phyloP scores from a whole-genome alignment of 2,888 invertebrate species.

The Yponomeuta malinellus region DNA sequence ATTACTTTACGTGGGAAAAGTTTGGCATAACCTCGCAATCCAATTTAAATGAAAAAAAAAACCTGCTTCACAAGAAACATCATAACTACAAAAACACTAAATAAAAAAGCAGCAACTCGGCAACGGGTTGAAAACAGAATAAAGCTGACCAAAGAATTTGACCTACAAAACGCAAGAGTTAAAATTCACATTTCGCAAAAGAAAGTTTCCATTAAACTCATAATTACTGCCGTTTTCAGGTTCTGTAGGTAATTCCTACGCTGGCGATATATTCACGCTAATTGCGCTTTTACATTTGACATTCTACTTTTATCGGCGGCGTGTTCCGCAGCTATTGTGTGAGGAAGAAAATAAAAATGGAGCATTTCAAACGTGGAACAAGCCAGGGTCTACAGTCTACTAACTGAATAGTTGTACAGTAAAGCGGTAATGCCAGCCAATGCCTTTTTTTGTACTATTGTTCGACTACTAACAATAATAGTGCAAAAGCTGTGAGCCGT shows the following conservation, averaged over 20 bases:
- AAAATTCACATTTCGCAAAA: conserved; percentile 3
- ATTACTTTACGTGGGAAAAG: background rate
- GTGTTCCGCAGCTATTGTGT: conserved; percentile 3
- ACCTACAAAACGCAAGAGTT: conserved; percentile 6
- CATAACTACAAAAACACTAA: background rate
- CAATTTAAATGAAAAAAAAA: conserved; percentile 10
- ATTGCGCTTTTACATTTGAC: background rate
- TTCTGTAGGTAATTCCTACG: background rate
- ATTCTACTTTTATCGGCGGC: background rate
- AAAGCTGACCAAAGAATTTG: background rate
- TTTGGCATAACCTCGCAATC: conserved; percentile 5
- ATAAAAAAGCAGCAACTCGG: background rate
- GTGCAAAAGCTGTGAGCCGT: too few species aligned
- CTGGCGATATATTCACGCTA: background rate
- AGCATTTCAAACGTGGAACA: background rate
- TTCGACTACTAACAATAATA: too few species aligned
- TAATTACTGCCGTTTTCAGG: background rate
- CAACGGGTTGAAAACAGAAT: background rate
- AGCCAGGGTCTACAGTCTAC: background rate
- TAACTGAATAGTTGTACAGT: too few species aligned
- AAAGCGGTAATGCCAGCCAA: too few species aligned
- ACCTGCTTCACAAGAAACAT: background rate
- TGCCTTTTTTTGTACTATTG: too few species aligned
- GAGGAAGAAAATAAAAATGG: background rate
- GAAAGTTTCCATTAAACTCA: background rate